Base-by-base conservation (phyloP, 2,888 invertebrate genomes). In the Apotomis capreana region DNA sequence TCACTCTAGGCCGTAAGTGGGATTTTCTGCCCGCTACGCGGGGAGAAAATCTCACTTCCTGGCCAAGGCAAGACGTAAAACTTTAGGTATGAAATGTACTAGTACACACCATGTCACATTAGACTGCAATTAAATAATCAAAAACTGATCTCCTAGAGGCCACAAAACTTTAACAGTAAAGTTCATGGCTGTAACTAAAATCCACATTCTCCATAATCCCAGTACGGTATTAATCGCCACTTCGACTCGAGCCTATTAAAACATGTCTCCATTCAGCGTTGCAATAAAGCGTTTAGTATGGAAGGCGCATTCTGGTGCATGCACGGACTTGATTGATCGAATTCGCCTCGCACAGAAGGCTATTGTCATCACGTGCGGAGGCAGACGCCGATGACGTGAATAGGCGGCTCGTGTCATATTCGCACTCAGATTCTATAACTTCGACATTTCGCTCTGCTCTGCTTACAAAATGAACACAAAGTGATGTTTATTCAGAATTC, bases 311-410 rank as follows among this genome's bases (percentile, higher is more conserved):
- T 69, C 70, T 12, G 37, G 62, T 57, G 74, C 69, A 69, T 68
- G 63, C 70, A 77, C 75, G 74, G 76, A 78, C 78, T 81, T 86
- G 88, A 89, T 87, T 88, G 87, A 89, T 87, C 84, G 85, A 86
- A 89, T 89, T 86, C 78, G 76, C 80, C 79, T 82, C 83, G 80
- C 80, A 80, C 81, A 82, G 82, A 83, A 81, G 79, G 81, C 82
- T 81, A 90, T 91, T 89, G 88, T 87, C 84, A 78, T 79, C 88
- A 88, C 89, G 90, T 89, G 86, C 78, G 77, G 62, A 74, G 74
- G 67, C 74, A 76, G 80, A 82, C 84, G 83, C 82, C 79, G 84
- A 80, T 81, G 86, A 84, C 84, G 80, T 89, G 86, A 89, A 90
- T 88, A 84, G 87, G 81, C 75, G 68, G 81, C 83, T 81, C 78